Conservation (phyloP, 1,140 invertebrate species). For the Aethina tumida region DNA sequence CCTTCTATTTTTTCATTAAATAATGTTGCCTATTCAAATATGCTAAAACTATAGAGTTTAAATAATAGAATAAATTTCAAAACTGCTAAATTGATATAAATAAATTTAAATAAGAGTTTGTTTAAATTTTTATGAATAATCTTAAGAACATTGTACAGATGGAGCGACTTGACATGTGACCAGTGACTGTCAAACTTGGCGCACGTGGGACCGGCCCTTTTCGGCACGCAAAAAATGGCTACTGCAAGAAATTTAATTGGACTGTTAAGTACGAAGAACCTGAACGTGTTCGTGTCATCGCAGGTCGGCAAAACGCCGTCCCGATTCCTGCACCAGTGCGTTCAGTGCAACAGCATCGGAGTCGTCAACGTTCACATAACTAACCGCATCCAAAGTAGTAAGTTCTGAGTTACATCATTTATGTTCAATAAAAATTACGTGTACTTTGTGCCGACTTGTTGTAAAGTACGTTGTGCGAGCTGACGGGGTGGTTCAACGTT, state of each 20-base stretch:
- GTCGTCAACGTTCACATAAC: constrained; percentile 19
- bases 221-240: too few relatives aligned
- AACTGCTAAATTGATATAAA: too few relatives aligned
- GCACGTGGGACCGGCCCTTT: too few relatives aligned
- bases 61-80: too few relatives aligned
- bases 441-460: neutral
- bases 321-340: constrained; percentile 28
- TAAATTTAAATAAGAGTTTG: too few relatives aligned
- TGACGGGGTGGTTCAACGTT: neutral
- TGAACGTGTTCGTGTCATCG: constrained; percentile 27
- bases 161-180: too few relatives aligned
- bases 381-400: constrained; percentile 20
- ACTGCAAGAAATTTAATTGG: constrained; percentile 30
- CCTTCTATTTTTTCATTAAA: too few relatives aligned
- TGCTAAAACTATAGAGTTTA: too few relatives aligned
- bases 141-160: too few relatives aligned
- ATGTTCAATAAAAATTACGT: constrained; percentile 5
- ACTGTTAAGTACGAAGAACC: constrained; percentile 29
- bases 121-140: too few relatives aligned
- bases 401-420: constrained; percentile 29
- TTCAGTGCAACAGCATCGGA: constrained; percentile 24
- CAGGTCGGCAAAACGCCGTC: constrained; percentile 22
- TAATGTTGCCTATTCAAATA: too few relatives aligned
- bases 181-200: too few relatives aligned
- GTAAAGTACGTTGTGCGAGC: neutral